These are phyloP conservation scores for Henricia sp. DNA, from an alignment of 53 echinoderm and acorn worm genomes.

Conservation along the genomic window DNA sequence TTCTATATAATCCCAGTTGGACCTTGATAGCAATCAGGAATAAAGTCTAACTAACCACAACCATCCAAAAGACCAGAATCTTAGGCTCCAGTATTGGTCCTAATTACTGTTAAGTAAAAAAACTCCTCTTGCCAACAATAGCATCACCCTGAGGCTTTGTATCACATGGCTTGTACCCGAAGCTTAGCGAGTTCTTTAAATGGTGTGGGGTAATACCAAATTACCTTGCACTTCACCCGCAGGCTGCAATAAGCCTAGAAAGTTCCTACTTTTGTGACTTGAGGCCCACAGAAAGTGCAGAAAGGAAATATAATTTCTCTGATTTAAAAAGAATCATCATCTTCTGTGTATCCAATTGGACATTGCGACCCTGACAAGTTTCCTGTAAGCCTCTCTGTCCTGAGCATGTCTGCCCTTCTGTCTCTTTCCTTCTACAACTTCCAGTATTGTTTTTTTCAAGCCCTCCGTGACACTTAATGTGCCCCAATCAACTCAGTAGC, in stretches of 20 bases:
- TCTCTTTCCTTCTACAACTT: too few species aligned
- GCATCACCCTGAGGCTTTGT: not conserved
- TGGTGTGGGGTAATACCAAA: not conserved
- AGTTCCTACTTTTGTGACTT: not conserved
- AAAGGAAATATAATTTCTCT: too few species aligned
- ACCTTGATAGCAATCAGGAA: constrained; percentile 3
- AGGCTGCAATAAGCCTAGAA: constrained; percentile 27
- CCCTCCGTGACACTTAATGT: too few species aligned
- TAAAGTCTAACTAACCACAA: not conserved
- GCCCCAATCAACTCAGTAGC: too few species aligned
- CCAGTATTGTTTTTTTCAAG: too few species aligned
- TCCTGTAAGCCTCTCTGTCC: too few species aligned
- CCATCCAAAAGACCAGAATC: constrained; percentile 20
- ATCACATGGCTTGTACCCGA: not conserved
- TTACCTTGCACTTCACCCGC: not conserved
- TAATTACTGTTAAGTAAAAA: constrained; percentile 57
- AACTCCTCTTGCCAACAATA: constrained; percentile 25
- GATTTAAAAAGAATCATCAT: too few species aligned
- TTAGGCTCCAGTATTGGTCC: not conserved
- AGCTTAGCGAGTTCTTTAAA: not conserved
- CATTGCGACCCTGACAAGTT: too few species aligned
- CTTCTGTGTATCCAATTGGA: too few species aligned
- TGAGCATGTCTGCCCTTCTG: too few species aligned
- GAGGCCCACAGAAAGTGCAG: constrained; percentile 41
- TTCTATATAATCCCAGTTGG: not conserved